These are phyloP conservation scores for Pycnomerus fuliginosus DNA, from an alignment of 2,888 invertebrate genomes.

Conservation along the genomic window DNA sequence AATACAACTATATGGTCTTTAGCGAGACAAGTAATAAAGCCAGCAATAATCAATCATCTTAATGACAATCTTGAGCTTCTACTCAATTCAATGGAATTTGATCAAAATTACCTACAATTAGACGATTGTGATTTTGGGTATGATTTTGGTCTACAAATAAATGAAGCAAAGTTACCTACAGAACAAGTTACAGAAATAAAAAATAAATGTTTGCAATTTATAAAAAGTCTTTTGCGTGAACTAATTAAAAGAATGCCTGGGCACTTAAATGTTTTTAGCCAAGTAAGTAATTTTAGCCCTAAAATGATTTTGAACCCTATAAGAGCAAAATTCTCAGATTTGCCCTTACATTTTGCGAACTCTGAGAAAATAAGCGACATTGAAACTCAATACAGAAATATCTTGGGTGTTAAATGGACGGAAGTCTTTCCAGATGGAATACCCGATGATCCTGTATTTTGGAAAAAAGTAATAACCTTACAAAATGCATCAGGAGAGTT, in stretches of 20 bases:
- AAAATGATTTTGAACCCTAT: too few relatives aligned
- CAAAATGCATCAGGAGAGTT: conserved; percentile 13
- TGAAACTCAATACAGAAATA: conserved; percentile 11
- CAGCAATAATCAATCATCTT: too few relatives aligned
- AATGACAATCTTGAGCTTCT: conserved; percentile 8
- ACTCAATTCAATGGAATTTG: conserved; percentile 1
- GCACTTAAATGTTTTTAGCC: too few relatives aligned
- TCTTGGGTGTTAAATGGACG: conserved; percentile 11
- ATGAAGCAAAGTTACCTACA: conserved; percentile 1
- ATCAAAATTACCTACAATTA: neutral
- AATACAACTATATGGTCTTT: conserved; percentile 12
- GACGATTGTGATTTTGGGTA: neutral
- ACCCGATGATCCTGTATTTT: conserved; percentile 13
- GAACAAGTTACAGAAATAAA: conserved; percentile 6
- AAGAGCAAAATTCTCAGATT: conserved; percentile 5
- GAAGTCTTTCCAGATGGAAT: conserved; percentile 9
- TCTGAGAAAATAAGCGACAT: conserved; percentile 7
- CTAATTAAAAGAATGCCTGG: too few relatives aligned
- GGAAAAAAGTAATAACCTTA: conserved; percentile 14
- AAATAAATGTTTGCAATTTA: too few relatives aligned
- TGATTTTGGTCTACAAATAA: conserved; percentile 6
- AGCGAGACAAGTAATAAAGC: too few relatives aligned
- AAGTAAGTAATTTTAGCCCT: too few relatives aligned
- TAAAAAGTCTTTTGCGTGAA: too few relatives aligned
- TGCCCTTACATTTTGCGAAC: conserved; percentile 2